Evolutionary conservation across 2,113 vertebrate genomes (phyloP).

Genomic region (Otis tarda): DNA sequence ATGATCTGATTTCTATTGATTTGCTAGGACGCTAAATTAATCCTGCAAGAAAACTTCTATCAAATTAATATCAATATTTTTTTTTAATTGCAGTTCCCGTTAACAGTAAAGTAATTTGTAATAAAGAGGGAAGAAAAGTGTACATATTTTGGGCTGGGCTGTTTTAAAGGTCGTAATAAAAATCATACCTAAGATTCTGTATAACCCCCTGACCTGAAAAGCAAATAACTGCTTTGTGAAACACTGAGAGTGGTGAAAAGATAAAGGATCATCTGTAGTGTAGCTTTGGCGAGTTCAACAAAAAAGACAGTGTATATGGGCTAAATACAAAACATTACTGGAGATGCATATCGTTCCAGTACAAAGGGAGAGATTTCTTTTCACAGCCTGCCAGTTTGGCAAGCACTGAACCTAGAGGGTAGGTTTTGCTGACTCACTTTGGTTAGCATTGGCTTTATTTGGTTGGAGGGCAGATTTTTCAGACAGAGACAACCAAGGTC

Average conservation of each 20-base stretch:
- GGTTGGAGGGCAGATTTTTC: not conserved
- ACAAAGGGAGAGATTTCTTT: not conserved
- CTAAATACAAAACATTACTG: not conserved
- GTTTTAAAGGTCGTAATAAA: not conserved
- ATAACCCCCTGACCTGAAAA: not conserved
- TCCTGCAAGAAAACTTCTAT: not conserved
- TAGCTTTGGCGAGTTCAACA: not conserved
- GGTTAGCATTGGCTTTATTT: not conserved
- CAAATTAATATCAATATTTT: not conserved
- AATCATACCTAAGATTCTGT: not conserved
- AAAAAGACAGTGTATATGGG: not conserved
- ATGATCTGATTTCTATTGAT: constrained; percentile 15
- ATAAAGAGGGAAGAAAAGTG: not conserved
- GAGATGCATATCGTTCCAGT: not conserved
- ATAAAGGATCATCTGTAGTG: not conserved
- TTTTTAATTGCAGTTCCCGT: not conserved
- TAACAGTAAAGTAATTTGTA: not conserved
- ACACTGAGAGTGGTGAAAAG: not conserved
- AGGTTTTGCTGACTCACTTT: not conserved
- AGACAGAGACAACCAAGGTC: not conserved
- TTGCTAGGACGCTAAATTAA: constrained; percentile 2
- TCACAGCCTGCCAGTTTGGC: not conserved
- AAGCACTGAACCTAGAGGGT: not conserved
- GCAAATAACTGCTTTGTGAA: not conserved
- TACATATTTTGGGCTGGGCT: not conserved